Evolutionary conservation across 2,797 vertebrate species (phyloP), one percentile per base, ranked within the genome.

Genomic region (Crax fasciolata): DNA sequence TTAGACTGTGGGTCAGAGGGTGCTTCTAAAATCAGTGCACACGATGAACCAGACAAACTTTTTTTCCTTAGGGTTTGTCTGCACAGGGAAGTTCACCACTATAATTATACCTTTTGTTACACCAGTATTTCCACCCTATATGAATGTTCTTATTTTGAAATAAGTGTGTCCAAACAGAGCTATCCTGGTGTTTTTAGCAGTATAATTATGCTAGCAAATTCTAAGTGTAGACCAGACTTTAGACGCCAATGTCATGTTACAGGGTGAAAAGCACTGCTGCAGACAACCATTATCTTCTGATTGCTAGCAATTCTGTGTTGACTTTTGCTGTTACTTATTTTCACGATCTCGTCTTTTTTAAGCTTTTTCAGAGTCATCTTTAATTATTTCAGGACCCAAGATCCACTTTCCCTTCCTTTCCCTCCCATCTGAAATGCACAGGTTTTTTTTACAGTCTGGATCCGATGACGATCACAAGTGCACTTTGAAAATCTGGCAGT

Each of bases 81-180:
- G 43, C 44, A 44, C 76, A 81, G 16, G 30, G 63, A 79, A 58
- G 51, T 82, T 93, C 91, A 74, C 59, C 46, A 52, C 55, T 89
- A 55, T 88, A 87, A 89, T 93, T 94, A n/a, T 27, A 75, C n/a
- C 61, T 68, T 58, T 35, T 65, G 41, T 88, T 88, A 70, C 57
- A 91, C 27, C n/a, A 38, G 30, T 86, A 61, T 90, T 94, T 81
- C 55, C 14, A 89, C 38, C 13, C 43, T 32, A 1, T 72, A 51
- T 68, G 38, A 91, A 82, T 43, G 71, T 90, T 76, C 85, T 84
- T 91, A 51, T 87, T 94, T 87, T 74, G 65, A 91, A 94, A 77
- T 54, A 79, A 81, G 25, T 11, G 0, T 82, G 49, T 83, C 54
- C 57, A 89, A 89, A 82, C 67, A 88, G 63, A 81, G 24, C n/a